Evolutionary conservation across 2,797 vertebrate species (phyloP).

Genomic region (Meda fulgida): DNA sequence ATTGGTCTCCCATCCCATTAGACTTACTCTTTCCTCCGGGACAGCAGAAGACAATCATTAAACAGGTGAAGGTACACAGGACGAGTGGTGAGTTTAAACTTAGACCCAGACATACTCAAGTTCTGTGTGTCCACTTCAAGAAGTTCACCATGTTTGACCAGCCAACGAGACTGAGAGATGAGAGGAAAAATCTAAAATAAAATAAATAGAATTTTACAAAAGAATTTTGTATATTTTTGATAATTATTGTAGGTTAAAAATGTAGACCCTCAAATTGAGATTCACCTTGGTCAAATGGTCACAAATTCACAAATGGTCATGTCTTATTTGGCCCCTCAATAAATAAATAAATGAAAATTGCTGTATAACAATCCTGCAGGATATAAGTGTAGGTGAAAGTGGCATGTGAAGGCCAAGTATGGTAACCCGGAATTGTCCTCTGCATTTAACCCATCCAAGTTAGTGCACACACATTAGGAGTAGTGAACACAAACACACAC

Average conservation of each 20-base stretch:
- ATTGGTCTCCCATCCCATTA: not conserved
- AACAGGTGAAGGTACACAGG: constrained; percentile 90
- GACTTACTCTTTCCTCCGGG: constrained; percentile 90
- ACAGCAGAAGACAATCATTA: constrained; percentile 90
- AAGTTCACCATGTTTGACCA: constrained; percentile 91
- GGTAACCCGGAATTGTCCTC: no score
- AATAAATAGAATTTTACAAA: not conserved
- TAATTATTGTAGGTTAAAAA: not conserved
- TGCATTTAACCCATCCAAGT: no score
- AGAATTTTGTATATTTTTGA: not conserved
- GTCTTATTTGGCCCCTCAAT: not conserved
- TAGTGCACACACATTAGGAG: no score
- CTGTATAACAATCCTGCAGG: not conserved
- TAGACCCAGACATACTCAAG: constrained; percentile 83
- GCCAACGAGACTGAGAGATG: constrained; percentile 93
- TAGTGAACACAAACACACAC: no score
- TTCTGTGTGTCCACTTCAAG: constrained; percentile 87
- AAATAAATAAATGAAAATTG: not conserved
- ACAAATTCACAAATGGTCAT: no score
- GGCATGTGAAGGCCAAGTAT: no score
- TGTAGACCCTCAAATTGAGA: not conserved
- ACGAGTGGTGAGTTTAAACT: constrained; percentile 87
- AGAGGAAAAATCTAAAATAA: constrained; percentile 86
- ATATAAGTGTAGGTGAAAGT: no score
- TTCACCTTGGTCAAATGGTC: no score